phyloP scores from a whole-genome alignment of 1,140 invertebrate genomes.

The Eulimnadia texana region DNA sequence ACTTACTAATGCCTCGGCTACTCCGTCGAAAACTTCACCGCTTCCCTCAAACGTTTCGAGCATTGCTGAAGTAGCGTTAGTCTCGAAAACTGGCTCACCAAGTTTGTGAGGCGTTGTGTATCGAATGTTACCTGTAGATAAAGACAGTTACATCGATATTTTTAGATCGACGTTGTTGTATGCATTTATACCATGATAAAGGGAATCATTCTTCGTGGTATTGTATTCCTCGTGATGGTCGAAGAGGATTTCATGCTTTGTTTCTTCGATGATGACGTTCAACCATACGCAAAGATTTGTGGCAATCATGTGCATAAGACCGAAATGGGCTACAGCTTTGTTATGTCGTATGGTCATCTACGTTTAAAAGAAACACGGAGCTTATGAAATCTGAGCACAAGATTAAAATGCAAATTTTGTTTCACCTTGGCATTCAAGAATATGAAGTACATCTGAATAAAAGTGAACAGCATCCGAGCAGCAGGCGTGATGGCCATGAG shows the following conservation, averaged over 20 bases:
- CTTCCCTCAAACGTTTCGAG: background rate
- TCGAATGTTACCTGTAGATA: too few species aligned
- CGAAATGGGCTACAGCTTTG: slow-evolving; percentile 52
- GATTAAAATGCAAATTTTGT: too few species aligned
- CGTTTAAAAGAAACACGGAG: background rate
- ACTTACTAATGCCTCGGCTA: slow-evolving; percentile 8
- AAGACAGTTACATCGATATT: too few species aligned
- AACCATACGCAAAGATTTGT: slow-evolving; percentile 49
- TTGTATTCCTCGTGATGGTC: slow-evolving; percentile 19
- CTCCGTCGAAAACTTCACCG: background rate
- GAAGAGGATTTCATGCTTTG: slow-evolving; percentile 41
- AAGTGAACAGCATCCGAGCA: slow-evolving; percentile 41
- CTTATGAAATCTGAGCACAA: too few species aligned
- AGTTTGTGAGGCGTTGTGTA: too few species aligned
- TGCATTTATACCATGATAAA: background rate
- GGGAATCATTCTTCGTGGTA: background rate
- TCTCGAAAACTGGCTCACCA: background rate
- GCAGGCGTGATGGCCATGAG: slow-evolving; percentile 40
- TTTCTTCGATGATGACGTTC: slow-evolving; percentile 44
- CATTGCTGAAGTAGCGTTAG: background rate
- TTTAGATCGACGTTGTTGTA: too few species aligned
- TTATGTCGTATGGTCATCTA: slow-evolving; percentile 80
- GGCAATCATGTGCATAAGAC: slow-evolving; percentile 42
- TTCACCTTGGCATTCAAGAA: slow-evolving; percentile 48
- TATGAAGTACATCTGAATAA: slow-evolving; percentile 50